Conservation (phyloP, 2,797 vertebrate genomes). For the Rhynchotus rufescens region DNA sequence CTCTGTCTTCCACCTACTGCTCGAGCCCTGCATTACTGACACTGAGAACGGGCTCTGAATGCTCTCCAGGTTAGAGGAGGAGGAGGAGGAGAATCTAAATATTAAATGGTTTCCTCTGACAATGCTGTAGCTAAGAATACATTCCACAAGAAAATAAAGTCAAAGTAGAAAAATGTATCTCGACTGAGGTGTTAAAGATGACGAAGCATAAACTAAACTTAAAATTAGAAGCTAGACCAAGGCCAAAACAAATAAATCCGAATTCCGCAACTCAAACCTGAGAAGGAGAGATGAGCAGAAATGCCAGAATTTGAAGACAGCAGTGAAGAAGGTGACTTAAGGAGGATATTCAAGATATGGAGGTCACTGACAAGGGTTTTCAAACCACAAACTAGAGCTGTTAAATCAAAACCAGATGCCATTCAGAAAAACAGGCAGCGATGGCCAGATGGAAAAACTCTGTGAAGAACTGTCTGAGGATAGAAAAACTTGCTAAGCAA, state of each 20-base stretch:
- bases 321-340: constrained; percentile 39
- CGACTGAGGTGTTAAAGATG: constrained; percentile 13
- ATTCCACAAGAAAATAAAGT: not conserved
- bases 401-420: constrained; percentile 55
- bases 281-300: constrained; percentile 44
- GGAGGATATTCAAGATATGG: constrained; percentile 34
- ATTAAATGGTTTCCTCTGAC: not conserved
- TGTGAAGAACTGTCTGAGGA: constrained; percentile 41
- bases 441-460: constrained; percentile 56
- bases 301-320: constrained; percentile 34
- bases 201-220: constrained; percentile 47
- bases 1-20: constrained; percentile 12
- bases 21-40: not conserved
- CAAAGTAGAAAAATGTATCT: not conserved
- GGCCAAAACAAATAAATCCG: constrained; percentile 47
- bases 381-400: constrained; percentile 49
- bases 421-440: not conserved
- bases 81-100: not conserved
- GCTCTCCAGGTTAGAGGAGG: not conserved
- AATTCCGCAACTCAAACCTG: constrained; percentile 13
- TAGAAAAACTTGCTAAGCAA: not conserved
- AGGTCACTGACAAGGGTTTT: constrained; percentile 49
- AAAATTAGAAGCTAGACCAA: constrained; percentile 35
- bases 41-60: not conserved
- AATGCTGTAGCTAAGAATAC: not conserved